These are phyloP conservation scores for Agrochola lychnidis DNA, from an alignment of 2,888 invertebrate genomes.

Conservation along the genomic window DNA sequence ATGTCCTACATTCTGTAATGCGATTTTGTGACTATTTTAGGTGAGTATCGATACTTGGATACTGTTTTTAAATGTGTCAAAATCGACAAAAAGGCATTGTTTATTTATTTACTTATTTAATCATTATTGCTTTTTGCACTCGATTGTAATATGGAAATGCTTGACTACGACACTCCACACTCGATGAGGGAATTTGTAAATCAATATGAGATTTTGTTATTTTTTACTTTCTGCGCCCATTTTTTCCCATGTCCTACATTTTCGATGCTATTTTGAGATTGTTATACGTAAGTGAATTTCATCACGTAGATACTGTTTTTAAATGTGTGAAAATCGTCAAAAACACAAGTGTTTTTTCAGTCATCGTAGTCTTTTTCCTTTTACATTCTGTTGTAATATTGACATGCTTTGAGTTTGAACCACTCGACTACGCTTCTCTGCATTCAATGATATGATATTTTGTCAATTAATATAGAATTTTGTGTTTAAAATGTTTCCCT, in stretches of 20 bases:
- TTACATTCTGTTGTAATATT: too few species aligned
- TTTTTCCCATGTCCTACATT: conserved; percentile 7
- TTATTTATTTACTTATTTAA: background rate
- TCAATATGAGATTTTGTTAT: conserved; percentile 51
- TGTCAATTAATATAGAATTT: conserved; percentile 50
- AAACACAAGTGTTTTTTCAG: too few species aligned
- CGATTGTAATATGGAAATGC: too few species aligned
- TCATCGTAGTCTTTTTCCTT: too few species aligned
- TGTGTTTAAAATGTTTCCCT: conserved; percentile 47
- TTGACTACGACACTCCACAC: conserved; percentile 27
- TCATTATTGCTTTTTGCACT: too few species aligned
- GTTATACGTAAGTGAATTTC: too few species aligned
- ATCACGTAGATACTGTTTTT: too few species aligned
- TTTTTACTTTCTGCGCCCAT: conserved; percentile 35
- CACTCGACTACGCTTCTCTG: conserved; percentile 20
- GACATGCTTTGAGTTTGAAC: too few species aligned
- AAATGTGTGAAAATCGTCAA: too few species aligned
- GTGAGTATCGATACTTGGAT: background rate
- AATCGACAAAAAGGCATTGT: background rate
- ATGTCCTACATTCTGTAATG: background rate
- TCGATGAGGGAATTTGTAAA: conserved; percentile 53
- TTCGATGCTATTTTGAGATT: too few species aligned
- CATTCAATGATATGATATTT: conserved; percentile 47
- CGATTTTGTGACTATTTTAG: background rate
- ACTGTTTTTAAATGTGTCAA: too few species aligned